These are phyloP conservation scores for Philereme vetulata DNA, from an alignment of 2,888 invertebrate species.

Conservation along the genomic window DNA sequence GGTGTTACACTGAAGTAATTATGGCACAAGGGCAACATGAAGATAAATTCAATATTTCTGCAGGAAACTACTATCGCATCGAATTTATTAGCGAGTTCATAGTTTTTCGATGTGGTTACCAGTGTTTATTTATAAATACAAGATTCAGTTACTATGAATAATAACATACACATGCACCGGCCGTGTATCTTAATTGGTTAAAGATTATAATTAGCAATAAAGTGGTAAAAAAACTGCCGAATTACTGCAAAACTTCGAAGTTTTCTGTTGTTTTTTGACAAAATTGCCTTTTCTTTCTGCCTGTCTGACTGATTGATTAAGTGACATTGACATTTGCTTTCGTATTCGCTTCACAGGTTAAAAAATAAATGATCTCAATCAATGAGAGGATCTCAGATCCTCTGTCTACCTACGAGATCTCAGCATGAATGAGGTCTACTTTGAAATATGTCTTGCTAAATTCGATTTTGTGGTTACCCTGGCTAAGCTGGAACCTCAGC, in stretches of 20 bases:
- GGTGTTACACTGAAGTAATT: constrained; percentile 74
- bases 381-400: too few relatives aligned
- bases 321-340: constrained; percentile 8
- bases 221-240: too few relatives aligned
- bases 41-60: constrained; percentile 47
- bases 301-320: not conserved
- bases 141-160: not conserved
- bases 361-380: too few relatives aligned
- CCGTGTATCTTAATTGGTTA: not conserved
- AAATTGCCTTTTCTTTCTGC: not conserved
- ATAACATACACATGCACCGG: not conserved
- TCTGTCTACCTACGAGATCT: too few relatives aligned
- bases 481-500: too few relatives aligned
- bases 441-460: too few relatives aligned
- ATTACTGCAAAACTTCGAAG: not conserved
- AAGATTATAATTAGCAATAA: too few relatives aligned
- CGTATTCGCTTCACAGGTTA: not conserved
- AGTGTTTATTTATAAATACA: constrained; percentile 1
- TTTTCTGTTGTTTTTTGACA: constrained; percentile 16
- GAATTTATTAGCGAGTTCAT: constrained; percentile 40
- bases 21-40: constrained; percentile 81
- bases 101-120: constrained; percentile 28
- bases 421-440: too few relatives aligned
- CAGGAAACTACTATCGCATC: constrained; percentile 36
- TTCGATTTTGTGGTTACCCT: too few relatives aligned